Base-by-base conservation (phyloP, 2,797 vertebrate species). In the Macropus fuliginosus region DNA sequence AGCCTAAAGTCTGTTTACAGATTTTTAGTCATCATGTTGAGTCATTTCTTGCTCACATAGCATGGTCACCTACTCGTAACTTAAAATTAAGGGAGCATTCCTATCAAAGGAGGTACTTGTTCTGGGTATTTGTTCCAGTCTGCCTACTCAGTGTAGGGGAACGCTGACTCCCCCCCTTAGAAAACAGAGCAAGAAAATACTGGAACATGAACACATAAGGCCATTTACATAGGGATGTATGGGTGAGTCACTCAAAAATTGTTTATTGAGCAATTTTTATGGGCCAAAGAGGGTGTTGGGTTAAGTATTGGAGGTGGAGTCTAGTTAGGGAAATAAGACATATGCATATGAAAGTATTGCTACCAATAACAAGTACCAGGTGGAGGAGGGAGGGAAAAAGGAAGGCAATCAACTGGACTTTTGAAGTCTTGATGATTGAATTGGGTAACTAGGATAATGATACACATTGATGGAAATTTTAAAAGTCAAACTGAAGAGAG, bases 81-180 rank as follows among this genome's bases (percentile, higher is more conserved):
- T 81, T 81, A 81, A 81, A 81, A 81, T 81, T 81, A 81, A 81
- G 74, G 40, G n/a, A 81, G 40, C 74, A 81, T 81, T 81, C 74
- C 74, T 46, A 81, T 81, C 74, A 81, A 81, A 81, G 74, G 74
- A 81, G 40, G 40, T 81, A 27, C 74, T 81, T 81, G 21, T 81
- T 81, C 40, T 24, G 8, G 14, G 40, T 81, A 81, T 81, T 81
- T 81, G 74, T 46, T 46, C 40, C 40, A 81, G 31, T 46, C 74
- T 46, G 74, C 74, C 74, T 81, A 81, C 74, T 81, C 74, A 81
- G 21, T 46, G 40, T 81, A 81, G n/a, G 21, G 6, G 21, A 81
- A 27, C 40, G 46, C 40, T 81, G 74, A 81, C 40, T 81, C 46
- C 4, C 21, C 21, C 62, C 74, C 9, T 81, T 31, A 46, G 21